Conservation (phyloP, 2,888 invertebrate genomes). For the Papilio demoleus region DNA sequence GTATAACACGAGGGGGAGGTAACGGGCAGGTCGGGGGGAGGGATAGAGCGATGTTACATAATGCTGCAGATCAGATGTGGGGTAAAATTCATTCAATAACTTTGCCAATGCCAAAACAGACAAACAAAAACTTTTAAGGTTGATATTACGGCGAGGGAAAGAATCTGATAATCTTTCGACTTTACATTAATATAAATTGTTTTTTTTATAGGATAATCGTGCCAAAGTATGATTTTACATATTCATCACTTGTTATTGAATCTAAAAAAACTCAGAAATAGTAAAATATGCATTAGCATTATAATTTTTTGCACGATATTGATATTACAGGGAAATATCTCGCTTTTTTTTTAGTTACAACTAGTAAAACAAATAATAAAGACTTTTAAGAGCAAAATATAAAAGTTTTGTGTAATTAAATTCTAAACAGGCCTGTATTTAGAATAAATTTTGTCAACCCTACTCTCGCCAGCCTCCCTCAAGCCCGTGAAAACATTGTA, state of each 20-base stretch:
- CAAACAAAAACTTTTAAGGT: neutral
- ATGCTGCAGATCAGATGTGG: conserved; percentile 43
- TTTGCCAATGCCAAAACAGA: conserved; percentile 11
- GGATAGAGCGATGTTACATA: conserved; percentile 37
- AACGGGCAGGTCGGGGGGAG: neutral
- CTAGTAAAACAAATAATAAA: neutral
- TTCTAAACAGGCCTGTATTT: neutral
- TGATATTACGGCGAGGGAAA: neutral
- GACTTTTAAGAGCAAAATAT: neutral
- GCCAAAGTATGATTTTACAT: no score
- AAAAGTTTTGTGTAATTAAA: neutral
- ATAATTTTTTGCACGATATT: neutral
- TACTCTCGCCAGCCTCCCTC: conserved; percentile 5
- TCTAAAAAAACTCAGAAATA: neutral
- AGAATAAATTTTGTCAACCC: conserved; percentile 14
- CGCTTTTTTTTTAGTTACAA: neutral
- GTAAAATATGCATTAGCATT: neutral
- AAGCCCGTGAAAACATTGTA: conserved; percentile 8
- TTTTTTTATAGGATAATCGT: neutral
- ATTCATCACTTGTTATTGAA: neutral
- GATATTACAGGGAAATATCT: neutral
- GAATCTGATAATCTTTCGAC: neutral
- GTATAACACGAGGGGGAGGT: neutral
- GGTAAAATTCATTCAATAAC: conserved; percentile 34
- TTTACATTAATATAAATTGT: neutral